Evolutionary conservation across 1,140 invertebrate genomes (phyloP).

Genomic region (Asobara japonica): DNA sequence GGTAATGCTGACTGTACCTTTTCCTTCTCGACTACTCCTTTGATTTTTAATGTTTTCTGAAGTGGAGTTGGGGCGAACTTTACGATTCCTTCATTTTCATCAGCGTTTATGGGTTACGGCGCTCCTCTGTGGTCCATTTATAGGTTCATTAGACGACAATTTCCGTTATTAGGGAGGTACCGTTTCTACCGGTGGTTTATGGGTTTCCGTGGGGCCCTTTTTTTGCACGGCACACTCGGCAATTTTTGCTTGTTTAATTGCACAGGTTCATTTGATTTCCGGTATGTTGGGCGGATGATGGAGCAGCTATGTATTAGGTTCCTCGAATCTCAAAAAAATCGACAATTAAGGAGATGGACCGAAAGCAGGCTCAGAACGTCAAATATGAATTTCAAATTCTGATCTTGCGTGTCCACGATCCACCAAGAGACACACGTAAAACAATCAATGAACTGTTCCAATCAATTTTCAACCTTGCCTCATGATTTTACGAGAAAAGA

Average conservation of each 20-base stretch:
- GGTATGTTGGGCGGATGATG: too few relatives aligned
- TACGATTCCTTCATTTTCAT: conserved; percentile 15
- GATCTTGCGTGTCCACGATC: not conserved
- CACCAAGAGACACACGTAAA: not conserved
- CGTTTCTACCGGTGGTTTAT: not conserved
- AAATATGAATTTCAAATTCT: too few relatives aligned
- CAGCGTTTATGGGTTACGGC: not conserved
- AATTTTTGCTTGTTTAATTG: too few relatives aligned
- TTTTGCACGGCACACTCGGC: too few relatives aligned
- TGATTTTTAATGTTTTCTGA: not conserved
- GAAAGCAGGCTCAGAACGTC: too few relatives aligned
- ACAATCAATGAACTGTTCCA: not conserved
- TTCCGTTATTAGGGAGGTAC: conserved; percentile 1
- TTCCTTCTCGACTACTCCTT: not conserved
- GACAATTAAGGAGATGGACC: too few relatives aligned
- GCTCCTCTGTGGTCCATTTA: conserved; percentile 5
- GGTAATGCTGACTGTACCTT: conserved; percentile 1
- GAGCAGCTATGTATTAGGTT: too few relatives aligned
- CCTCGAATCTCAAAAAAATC: too few relatives aligned
- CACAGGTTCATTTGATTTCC: too few relatives aligned
- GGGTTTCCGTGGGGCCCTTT: not conserved
- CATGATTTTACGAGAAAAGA: too few relatives aligned
- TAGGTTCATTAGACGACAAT: conserved; percentile 15
- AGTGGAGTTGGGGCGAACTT: not conserved
- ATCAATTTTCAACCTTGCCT: not conserved